Percentiles rank a stretch among this genome's conserved stretches.
phyloP scores from a whole-genome alignment of 2,888 invertebrate species.

The Noctua fimbriata region DNA sequence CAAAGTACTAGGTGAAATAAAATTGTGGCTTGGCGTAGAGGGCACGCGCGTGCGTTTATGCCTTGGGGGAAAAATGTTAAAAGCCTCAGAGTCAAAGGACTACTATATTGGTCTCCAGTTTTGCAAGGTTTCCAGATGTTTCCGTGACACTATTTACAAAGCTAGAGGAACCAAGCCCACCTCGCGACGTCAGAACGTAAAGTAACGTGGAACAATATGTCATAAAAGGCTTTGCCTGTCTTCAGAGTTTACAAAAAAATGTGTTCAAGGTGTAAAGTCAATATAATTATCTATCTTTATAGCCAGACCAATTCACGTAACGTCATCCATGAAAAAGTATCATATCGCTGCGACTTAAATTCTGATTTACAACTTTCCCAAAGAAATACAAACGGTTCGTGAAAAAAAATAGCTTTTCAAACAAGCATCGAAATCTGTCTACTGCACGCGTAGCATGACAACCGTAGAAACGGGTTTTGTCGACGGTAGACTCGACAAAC shows the following conservation, averaged over 20 bases:
- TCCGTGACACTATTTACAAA: not conserved
- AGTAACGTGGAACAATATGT: not conserved
- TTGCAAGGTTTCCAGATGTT: not conserved
- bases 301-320: slow-evolving; percentile 5
- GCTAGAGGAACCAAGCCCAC: not conserved
- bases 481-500: too few relatives aligned
- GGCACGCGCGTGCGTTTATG: too few relatives aligned
- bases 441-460: too few relatives aligned
- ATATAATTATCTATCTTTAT: slow-evolving; percentile 34
- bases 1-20: not conserved
- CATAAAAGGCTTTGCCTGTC: slow-evolving; percentile 16
- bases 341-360: not conserved
- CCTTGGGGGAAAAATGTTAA: not conserved
- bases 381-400: not conserved
- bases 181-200: slow-evolving; percentile 1
- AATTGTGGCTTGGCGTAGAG: too few relatives aligned
- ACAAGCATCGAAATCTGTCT: not conserved
- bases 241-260: slow-evolving; percentile 18
- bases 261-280: slow-evolving; percentile 23
- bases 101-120: not conserved
- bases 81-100: not conserved
- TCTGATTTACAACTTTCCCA: not conserved
- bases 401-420: not conserved
- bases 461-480: too few relatives aligned
- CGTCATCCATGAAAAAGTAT: not conserved